Percentiles rank a stretch among this genome's conserved stretches.
phyloP scores from a whole-genome alignment of 2,797 vertebrate genomes.

The Urocyon cinereoargenteus region DNA sequence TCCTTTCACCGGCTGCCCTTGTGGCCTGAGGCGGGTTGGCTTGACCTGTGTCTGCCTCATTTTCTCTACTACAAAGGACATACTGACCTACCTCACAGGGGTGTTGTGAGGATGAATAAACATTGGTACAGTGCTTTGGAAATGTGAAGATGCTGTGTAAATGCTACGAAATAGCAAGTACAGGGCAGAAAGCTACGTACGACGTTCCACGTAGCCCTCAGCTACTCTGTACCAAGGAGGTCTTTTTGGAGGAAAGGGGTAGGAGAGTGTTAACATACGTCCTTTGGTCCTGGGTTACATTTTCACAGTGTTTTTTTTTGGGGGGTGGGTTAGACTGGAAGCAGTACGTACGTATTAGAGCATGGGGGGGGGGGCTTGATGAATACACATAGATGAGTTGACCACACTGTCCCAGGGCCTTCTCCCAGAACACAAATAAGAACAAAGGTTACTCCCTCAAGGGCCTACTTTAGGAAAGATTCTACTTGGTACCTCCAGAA shows the following conservation, averaged over 20 bases:
- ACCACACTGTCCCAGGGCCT: not conserved
- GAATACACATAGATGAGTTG: not conserved
- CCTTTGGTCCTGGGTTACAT: not conserved
- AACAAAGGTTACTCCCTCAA: not conserved
- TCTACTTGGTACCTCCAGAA: not conserved
- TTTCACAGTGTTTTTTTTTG: not conserved
- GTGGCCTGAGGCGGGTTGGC: constrained; percentile 27
- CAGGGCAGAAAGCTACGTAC: not conserved
- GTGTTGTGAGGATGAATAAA: constrained; percentile 83
- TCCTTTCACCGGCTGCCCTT: not conserved
- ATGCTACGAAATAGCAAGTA: not conserved
- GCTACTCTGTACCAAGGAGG: not conserved
- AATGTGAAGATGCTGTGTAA: constrained; percentile 52
- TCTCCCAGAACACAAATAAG: not conserved
- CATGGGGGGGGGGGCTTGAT: not conserved
- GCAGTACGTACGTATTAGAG: not conserved
- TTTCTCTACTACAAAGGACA: constrained; percentile 60
- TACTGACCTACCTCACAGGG: constrained; percentile 79
- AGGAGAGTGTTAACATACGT: not conserved
- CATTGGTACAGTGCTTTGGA: constrained; percentile 70
- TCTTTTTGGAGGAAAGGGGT: not conserved
- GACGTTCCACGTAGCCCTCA: not conserved
- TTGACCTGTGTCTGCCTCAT: constrained; percentile 44
- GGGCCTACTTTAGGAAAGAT: not conserved
- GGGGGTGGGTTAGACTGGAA: not conserved